Evolutionary conservation across 1,140 invertebrate species (phyloP).

Genomic region (Globodera rostochiensis): DNA sequence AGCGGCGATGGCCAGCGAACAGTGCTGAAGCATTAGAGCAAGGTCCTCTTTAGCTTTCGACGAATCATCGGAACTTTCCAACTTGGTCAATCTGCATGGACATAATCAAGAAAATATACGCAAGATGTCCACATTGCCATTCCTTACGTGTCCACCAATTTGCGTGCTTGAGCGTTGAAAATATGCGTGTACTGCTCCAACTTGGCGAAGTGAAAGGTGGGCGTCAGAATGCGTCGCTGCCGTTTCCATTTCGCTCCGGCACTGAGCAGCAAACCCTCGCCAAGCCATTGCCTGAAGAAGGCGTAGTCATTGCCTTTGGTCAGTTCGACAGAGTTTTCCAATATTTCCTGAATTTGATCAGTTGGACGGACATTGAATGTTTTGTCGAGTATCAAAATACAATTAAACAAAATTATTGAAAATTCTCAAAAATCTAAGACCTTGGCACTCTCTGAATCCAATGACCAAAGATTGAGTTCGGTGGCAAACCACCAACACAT

Average conservation of each 20-base stretch:
- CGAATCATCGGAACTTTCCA: neutral
- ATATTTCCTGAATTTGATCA: conserved; percentile 24
- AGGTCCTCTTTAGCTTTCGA: neutral
- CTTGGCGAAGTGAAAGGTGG: conserved; percentile 84
- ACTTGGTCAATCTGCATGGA: neutral
- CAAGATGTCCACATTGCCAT: neutral
- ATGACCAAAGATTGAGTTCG: neutral
- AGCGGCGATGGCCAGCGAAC: conserved; percentile 28
- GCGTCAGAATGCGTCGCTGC: conserved; percentile 82
- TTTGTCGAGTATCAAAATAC: neutral
- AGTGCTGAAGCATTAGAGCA: conserved; percentile 2
- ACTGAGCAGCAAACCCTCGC: conserved; percentile 64
- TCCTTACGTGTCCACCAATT: neutral
- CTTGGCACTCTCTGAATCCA: conserved; percentile 2
- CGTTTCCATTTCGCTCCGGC: conserved; percentile 78
- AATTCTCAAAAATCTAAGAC: neutral
- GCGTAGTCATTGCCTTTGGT: conserved; percentile 41
- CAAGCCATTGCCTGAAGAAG: conserved; percentile 43
- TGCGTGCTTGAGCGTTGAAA: neutral
- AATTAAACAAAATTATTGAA: too few relatives aligned
- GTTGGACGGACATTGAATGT: neutral
- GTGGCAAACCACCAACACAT: neutral
- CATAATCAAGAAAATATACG: neutral
- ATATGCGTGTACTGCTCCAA: conserved; percentile 75
- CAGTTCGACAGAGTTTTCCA: conserved; percentile 38